Evolutionary conservation across 2,113 vertebrate species (phyloP).

Genomic region (Mohoua ochrocephala): DNA sequence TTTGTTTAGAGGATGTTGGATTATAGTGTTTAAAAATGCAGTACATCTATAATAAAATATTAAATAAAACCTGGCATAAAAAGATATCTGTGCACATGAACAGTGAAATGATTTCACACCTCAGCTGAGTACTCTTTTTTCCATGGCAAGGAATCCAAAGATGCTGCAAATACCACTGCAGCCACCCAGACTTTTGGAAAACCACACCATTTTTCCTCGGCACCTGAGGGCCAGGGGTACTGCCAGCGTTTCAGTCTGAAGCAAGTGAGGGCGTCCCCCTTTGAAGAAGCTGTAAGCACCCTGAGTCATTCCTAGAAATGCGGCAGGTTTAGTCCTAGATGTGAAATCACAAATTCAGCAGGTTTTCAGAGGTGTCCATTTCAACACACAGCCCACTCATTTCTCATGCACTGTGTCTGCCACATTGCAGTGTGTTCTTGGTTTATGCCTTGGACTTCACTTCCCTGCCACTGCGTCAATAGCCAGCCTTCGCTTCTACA

Average conservation of each 20-base stretch:
- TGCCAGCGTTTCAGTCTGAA: background rate
- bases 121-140: background rate
- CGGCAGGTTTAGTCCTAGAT: background rate
- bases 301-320: background rate
- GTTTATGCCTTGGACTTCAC: background rate
- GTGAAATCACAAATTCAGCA: background rate
- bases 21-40: background rate
- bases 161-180: background rate
- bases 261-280: background rate
- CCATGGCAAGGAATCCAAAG: background rate
- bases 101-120: background rate
- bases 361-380: background rate
- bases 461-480: accelerated
- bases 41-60: background rate
- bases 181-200: background rate
- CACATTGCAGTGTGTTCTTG: background rate
- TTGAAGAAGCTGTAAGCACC: background rate
- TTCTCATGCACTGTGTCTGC: background rate
- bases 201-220: background rate
- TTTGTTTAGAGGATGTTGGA: background rate
- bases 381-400: background rate
- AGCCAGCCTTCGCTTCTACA: background rate
- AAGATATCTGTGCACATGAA: background rate
- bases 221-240: background rate
- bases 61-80: background rate